Evolutionary conservation across 2,113 vertebrate species (phyloP).

Genomic region (Parotia lawesii): DNA sequence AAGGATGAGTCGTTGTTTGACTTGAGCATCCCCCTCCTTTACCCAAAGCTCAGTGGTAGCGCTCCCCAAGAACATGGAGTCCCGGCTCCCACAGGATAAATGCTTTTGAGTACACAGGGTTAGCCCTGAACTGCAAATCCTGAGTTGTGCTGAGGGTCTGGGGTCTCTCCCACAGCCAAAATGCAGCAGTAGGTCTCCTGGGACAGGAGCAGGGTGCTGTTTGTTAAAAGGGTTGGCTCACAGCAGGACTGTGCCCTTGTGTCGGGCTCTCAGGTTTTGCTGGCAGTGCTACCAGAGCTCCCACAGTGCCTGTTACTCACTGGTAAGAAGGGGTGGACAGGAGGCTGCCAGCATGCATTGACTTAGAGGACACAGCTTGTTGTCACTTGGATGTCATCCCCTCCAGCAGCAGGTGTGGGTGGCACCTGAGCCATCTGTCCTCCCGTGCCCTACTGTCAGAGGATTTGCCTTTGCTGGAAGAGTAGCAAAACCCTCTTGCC

Average conservation of each 20-base stretch:
- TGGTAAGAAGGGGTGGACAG: not conserved
- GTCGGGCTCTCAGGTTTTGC: not conserved
- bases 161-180: not conserved
- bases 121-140: not conserved
- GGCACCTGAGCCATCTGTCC: not conserved
- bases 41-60: not conserved
- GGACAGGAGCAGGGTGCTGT: not conserved
- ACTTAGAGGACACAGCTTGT: not conserved
- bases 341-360: accelerated
- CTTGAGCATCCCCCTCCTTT: not conserved
- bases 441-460: not conserved
- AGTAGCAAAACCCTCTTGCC: not conserved
- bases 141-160: not conserved
- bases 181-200: not conserved
- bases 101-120: not conserved
- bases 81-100: not conserved
- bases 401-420: not conserved
- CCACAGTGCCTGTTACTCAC: not conserved
- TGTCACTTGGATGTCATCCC: not conserved
- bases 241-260: not conserved
- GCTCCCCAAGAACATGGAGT: accelerated
- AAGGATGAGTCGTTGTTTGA: not conserved
- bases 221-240: not conserved
- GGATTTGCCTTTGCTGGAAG: not conserved
- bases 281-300: not conserved